phyloP scores from a whole-genome alignment of 1,140 invertebrate species.

The Zaprionus inermis region DNA sequence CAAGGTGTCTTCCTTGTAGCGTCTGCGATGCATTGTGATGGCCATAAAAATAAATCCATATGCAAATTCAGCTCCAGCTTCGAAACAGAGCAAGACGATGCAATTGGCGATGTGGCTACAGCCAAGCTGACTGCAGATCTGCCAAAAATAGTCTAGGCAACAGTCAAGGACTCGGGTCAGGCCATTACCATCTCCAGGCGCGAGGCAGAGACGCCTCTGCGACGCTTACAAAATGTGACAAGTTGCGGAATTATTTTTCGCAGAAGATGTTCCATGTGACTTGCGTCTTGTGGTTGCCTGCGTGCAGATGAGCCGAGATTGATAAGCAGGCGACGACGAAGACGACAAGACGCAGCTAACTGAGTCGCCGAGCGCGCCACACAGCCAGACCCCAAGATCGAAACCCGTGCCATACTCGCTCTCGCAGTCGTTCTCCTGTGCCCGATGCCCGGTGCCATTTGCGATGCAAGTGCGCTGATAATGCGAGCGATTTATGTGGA shows the following conservation, averaged over 20 bases:
- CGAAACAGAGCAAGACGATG: conserved; percentile 16
- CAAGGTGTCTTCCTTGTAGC: conserved; percentile 4
- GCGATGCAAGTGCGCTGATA: conserved; percentile 74
- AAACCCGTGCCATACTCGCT: conserved; percentile 50
- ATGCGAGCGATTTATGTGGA: conserved; percentile 75
- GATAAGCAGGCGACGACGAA: conserved; percentile 63
- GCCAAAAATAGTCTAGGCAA: conserved; percentile 61
- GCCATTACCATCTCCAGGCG: conserved; percentile 43
- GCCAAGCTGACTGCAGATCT: conserved; percentile 15
- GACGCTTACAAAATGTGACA: conserved; percentile 77
- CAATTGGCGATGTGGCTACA: conserved; percentile 6
- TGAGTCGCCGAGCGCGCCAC: conserved; percentile 2
- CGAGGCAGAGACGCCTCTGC: conserved; percentile 64
- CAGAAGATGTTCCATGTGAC: conserved; percentile 67
- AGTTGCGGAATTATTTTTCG: conserved; percentile 81
- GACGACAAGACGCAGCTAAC: conserved; percentile 17
- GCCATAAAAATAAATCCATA: conserved; percentile 80
- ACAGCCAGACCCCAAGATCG: conserved; percentile 23
- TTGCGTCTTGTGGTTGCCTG: conserved; percentile 43
- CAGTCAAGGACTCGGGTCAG: conserved; percentile 61
- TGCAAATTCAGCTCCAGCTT: conserved; percentile 63
- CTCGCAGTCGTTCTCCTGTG: conserved; percentile 16
- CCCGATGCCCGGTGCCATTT: conserved; percentile 1
- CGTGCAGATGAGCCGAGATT: conserved; percentile 78
- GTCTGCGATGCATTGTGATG: conserved; percentile 38